Evolutionary conservation across 2,797 vertebrate species (phyloP), one percentile per base, ranked within the genome.

Genomic region (Phaenicophaeus curvirostris): DNA sequence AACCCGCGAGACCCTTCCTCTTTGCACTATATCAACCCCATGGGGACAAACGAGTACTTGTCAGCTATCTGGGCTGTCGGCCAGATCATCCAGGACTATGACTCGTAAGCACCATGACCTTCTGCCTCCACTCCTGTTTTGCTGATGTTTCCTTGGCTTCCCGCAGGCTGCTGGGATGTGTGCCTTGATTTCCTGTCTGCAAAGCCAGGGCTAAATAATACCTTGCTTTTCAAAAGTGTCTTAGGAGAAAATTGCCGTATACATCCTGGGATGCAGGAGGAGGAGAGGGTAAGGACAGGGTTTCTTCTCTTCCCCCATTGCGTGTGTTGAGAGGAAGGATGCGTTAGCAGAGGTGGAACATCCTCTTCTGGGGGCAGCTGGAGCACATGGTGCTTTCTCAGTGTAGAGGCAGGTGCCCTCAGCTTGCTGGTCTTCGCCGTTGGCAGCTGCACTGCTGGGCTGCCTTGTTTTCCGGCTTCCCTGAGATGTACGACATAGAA

Each of bases 81-180:
- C 39, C 99, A 99, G 97, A 99, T 99, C 97, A 99, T 99, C 96
- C 99, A 99, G 97, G 99, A 99, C 97, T 99, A 99, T 5, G 99
- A 99, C 97, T 98, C 99, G 99, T 99, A 97, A 98, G 98, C 97
- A 39, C n/a, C 1, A 0, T 37, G 61, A 53, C 25, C 41, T 55
- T 57, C 78, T 42, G 55, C 55, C 20, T 63, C 50, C 21, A 7
- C 16, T 37, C 11, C 46, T 35, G 9, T 6, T 77, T 20, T 50
- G 27, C 41, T 54, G n/a, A 16, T 31, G 5, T 66, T 55, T 33
- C 21, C 59, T 61, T 58, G 42, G 19, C 48, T 79, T 48, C 27
- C 46, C 1, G 1, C 11, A 6, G 15, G 23, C n/a, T 85, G 19
- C 35, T 25, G 35, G 51, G 50, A 5, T 58, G 75, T 10, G 63